Base-by-base conservation (phyloP, 2,888 invertebrate genomes). In the Bembecia ichneumoniformis region DNA sequence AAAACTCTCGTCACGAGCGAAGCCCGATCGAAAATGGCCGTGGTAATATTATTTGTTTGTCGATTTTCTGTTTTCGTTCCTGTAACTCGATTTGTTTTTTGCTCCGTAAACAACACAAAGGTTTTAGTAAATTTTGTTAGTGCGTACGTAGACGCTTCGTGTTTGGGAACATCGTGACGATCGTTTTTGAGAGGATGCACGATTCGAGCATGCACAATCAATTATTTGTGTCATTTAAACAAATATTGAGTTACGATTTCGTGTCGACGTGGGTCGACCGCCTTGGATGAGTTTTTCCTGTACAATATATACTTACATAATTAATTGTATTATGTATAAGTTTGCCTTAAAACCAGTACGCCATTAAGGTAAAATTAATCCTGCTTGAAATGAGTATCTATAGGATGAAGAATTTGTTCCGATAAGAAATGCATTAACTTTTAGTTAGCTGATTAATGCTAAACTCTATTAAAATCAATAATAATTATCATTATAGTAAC, bases 61-160 rank as follows among this genome's bases (percentile, higher is more conserved):
- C 68, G 81, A 86, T 87, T 87, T 82, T 82, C 73, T 84, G 82
- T 83, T 83, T 87, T 86, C 80, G 76, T 17, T n/a, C 58, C 71
- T 63, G 78, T 87, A 87, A 87, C 87, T 87, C 79, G 87, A 87
- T 87, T 87, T 86, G 79, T 74, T 87, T 87, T 87, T 87, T 84
- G 77, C 82, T 61, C 67, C 50, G 51, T 49, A 58, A 64, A 87
- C 83, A 87, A 58, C 64, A 86, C 83, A 86, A 83, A 77, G 72
- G 77, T 11, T 40, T 66, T 63, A 68, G 69, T 76, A 87, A 86
- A 86, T 78, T 83, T 83, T 72, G 83, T 87, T 86, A 86, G 83
- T 67, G 56, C 59, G 28, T 46, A n/a, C 57, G 51, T 58, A 60
- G 64, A 28, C 28, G 28, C 9, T 28, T 77, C 78, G 77, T 77